Evolutionary conservation across 2,113 vertebrate genomes (phyloP).

Genomic region (Loxodonta africana): DNA sequence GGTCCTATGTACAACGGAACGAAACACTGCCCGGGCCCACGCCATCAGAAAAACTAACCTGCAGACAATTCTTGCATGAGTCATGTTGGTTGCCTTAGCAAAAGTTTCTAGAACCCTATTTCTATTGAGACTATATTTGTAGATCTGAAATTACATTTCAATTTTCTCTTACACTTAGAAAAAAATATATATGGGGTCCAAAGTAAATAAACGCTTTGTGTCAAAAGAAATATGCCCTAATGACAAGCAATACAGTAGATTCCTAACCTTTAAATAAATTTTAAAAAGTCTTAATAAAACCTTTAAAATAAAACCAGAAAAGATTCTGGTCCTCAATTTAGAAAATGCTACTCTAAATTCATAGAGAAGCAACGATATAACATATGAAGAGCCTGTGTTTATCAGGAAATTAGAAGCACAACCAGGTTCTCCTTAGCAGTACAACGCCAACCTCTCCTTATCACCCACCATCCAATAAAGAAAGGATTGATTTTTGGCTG

Average conservation of each 20-base stretch:
- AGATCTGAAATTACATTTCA: not conserved
- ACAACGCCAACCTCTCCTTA: too few species aligned
- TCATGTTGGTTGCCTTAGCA: not conserved
- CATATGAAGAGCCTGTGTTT: not conserved
- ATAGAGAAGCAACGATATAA: not conserved
- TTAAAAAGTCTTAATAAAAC: not conserved
- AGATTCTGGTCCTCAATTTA: not conserved
- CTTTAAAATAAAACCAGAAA: not conserved
- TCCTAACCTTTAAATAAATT: not conserved
- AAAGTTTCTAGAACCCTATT: not conserved
- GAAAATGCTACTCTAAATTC: not conserved
- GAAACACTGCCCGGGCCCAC: too few species aligned
- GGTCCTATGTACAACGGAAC: too few species aligned
- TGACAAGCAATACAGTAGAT: not conserved
- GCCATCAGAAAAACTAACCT: not conserved
- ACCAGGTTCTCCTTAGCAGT: fast-evolving
- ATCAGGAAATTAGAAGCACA: not conserved
- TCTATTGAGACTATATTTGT: not conserved
- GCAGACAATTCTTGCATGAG: fast-evolving
- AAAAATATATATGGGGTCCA: not conserved
- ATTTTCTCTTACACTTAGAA: not conserved
- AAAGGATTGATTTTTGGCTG: not conserved
- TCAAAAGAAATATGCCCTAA: constrained; percentile 1
- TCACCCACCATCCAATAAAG: not conserved
- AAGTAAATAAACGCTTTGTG: not conserved